These are phyloP conservation scores for Oreonectes daqikongensis DNA, from an alignment of 2,797 vertebrate genomes.

Conservation along the genomic window DNA sequence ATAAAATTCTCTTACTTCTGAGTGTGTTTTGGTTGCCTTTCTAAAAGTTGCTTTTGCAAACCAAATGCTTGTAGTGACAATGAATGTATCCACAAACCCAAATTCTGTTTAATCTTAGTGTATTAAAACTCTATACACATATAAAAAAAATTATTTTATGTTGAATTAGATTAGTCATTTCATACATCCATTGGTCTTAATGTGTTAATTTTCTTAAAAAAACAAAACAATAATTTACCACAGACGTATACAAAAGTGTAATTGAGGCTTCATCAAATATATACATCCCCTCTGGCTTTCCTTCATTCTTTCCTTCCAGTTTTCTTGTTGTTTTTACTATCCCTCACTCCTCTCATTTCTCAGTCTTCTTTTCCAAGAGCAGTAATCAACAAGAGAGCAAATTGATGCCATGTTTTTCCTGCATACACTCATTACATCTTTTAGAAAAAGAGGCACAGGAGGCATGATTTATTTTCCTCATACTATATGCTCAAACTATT, in stretches of 20 bases:
- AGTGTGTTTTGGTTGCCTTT: background rate
- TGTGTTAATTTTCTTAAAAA: background rate
- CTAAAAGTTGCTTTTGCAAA: background rate
- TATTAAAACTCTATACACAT: background rate
- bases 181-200: background rate
- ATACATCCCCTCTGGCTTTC: slow-evolving; percentile 15
- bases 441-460: background rate
- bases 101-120: background rate
- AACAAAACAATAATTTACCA: background rate
- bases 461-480: slow-evolving; percentile 17
- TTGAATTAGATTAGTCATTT: too few relatives aligned
- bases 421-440: slow-evolving; percentile 23
- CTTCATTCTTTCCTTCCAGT: slow-evolving; percentile 7
- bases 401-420: slow-evolving; percentile 13
- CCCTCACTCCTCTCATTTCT: background rate
- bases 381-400: slow-evolving; percentile 28
- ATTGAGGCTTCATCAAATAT: background rate
- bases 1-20: background rate
- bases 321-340: background rate
- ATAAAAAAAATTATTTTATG: background rate
- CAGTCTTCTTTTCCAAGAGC: slow-evolving; percentile 9
- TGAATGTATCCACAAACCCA: background rate
- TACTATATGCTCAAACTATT: background rate
- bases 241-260: background rate
- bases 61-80: background rate